Conservation (phyloP, 2,797 vertebrate genomes). For the Distichodus sexfasciatus region DNA sequence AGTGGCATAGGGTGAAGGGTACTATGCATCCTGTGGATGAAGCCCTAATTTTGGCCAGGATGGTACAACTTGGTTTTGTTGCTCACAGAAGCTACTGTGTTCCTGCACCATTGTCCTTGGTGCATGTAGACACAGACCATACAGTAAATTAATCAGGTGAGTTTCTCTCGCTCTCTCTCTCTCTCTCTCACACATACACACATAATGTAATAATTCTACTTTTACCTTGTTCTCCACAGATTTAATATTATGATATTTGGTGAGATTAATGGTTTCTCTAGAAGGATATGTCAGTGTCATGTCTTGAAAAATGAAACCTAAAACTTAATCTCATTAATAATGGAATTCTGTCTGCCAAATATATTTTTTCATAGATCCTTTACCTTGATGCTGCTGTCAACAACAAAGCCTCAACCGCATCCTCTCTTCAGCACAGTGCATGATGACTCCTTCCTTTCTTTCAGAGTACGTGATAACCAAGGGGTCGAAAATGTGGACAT, state of each 20-base stretch:
- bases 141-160: slow-evolving; percentile 5
- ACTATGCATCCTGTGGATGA: slow-evolving; percentile 3
- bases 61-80: slow-evolving; percentile 8
- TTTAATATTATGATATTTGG: slow-evolving; percentile 13
- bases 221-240: not conserved
- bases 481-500: too few relatives aligned
- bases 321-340: not conserved
- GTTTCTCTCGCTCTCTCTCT: not conserved
- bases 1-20: slow-evolving; percentile 2
- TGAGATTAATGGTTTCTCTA: not conserved
- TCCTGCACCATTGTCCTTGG: slow-evolving; percentile 6
- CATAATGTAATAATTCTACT: not conserved
- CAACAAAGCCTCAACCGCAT: slow-evolving; percentile 14
- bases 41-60: slow-evolving; percentile 1
- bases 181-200: not conserved
- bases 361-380: slow-evolving; percentile 3
- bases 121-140: slow-evolving; percentile 16
- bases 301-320: not conserved
- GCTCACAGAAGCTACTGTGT: slow-evolving; percentile 4
- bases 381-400: slow-evolving; percentile 18
- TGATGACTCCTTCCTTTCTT: too few relatives aligned
- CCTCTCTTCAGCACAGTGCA: too few relatives aligned
- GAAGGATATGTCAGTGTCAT: not conserved
- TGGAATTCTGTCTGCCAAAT: not conserved
- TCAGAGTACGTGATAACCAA: too few relatives aligned